A percentile compares a stretch with the other conserved stretches of the same genome.
phyloP scores from a whole-genome alignment of 92 coral and sea anemone genomes.

The Bergia sp. region DNA sequence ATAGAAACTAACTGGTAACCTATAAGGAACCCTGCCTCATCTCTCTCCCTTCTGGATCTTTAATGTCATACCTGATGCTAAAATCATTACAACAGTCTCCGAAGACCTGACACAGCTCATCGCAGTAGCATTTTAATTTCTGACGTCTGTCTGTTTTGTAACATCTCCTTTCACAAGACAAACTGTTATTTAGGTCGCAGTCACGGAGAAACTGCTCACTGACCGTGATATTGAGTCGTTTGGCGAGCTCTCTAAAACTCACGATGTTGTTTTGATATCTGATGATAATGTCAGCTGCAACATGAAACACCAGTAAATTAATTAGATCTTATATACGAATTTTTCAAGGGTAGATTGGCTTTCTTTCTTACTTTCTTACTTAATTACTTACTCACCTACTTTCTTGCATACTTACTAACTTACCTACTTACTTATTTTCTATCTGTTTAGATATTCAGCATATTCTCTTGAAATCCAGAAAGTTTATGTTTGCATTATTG shows the following conservation, averaged over 20 bases:
- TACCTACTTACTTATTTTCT: no score
- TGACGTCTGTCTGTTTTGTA: neutral
- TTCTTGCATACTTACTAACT: no score
- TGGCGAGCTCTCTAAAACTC: neutral
- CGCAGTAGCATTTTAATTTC: neutral
- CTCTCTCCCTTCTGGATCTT: neutral
- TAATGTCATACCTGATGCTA: neutral
- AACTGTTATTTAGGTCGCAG: neutral
- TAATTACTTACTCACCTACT: no score
- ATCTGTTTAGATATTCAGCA: no score
- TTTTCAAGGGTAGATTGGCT: neutral
- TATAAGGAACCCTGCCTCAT: neutral
- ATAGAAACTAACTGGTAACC: no score
- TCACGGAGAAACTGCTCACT: neutral
- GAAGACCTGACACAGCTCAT: neutral
- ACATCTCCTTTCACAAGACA: neutral
- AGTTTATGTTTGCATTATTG: no score
- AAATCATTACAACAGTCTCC: conserved; percentile 7
- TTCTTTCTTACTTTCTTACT: no score
- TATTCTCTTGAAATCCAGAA: no score
- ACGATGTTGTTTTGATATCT: neutral
- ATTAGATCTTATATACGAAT: no score
- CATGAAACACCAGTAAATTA: neutral
- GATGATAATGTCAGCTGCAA: neutral
- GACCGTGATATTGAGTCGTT: neutral